Evolutionary conservation across 2,113 vertebrate genomes (phyloP).

Genomic region (Pteronura brasiliensis): DNA sequence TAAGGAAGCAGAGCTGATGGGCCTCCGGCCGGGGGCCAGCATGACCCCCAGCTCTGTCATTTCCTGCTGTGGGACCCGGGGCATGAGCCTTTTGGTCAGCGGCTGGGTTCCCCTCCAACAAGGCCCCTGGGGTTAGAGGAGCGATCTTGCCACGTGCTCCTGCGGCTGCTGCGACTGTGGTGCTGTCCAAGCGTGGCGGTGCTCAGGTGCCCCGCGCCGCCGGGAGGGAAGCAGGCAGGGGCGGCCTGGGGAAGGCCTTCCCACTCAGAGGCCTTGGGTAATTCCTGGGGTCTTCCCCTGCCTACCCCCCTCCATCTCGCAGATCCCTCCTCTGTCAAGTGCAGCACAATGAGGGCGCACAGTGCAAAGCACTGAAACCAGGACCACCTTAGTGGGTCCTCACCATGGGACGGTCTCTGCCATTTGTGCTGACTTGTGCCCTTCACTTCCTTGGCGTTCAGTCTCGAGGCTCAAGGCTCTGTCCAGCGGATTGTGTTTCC

Average conservation of each 20-base stretch:
- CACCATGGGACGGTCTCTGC: neutral
- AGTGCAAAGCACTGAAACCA: neutral
- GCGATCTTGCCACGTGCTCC: rapidly evolving
- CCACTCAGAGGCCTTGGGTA: neutral
- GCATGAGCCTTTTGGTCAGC: no score
- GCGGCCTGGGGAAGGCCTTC: neutral
- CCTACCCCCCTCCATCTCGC: rapidly evolving
- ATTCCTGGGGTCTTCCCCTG: neutral
- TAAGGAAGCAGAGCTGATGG: neutral
- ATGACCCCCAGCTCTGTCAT: neutral
- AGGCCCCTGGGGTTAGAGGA: no score
- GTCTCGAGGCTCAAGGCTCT: neutral
- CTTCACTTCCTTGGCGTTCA: neutral
- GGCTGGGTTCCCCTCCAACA: no score
- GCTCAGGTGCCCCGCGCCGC: rapidly evolving
- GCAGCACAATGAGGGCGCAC: no score
- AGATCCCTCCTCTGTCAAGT: neutral
- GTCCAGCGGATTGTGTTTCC: neutral
- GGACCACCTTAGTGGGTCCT: neutral
- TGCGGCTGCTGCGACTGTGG: neutral
- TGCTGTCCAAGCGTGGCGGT: neutral
- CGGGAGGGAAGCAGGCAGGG: neutral
- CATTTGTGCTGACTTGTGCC: neutral
- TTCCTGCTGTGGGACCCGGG: neutral
- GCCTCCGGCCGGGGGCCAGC: neutral